phyloP scores from a whole-genome alignment of 2,113 vertebrate species.

The Struthio camelus region DNA sequence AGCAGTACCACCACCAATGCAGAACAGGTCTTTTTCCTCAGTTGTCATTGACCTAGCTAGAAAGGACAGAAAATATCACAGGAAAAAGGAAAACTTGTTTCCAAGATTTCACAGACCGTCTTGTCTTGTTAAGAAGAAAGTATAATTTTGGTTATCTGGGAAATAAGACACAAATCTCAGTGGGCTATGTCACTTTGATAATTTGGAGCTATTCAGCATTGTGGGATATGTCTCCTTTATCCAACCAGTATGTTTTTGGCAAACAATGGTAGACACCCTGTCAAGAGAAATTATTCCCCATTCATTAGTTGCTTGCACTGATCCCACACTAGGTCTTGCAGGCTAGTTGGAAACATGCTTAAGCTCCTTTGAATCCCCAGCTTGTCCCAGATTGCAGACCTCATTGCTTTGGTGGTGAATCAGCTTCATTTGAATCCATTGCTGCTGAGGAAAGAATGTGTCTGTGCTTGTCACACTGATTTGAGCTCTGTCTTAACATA shows the following conservation, averaged over 20 bases:
- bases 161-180: background rate
- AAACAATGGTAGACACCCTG: background rate
- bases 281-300: background rate
- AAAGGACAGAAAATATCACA: background rate
- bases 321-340: background rate
- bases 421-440: background rate
- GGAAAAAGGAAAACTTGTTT: background rate
- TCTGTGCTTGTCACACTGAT: background rate
- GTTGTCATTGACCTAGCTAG: background rate
- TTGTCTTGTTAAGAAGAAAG: background rate
- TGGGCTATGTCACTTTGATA: background rate
- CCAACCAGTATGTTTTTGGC: rapidly evolving
- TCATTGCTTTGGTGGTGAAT: background rate
- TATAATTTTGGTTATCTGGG: background rate
- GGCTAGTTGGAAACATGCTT: background rate
- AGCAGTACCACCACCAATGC: background rate
- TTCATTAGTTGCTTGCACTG: background rate
- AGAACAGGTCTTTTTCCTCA: background rate
- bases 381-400: background rate
- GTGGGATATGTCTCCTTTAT: background rate
- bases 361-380: background rate
- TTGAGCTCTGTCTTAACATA: background rate
- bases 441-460: background rate
- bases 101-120: background rate
- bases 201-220: background rate